Percentiles rank a stretch among this genome's conserved stretches.
phyloP scores from a whole-genome alignment of 2,797 vertebrate species.

The Kryptopterus vitreolus region DNA sequence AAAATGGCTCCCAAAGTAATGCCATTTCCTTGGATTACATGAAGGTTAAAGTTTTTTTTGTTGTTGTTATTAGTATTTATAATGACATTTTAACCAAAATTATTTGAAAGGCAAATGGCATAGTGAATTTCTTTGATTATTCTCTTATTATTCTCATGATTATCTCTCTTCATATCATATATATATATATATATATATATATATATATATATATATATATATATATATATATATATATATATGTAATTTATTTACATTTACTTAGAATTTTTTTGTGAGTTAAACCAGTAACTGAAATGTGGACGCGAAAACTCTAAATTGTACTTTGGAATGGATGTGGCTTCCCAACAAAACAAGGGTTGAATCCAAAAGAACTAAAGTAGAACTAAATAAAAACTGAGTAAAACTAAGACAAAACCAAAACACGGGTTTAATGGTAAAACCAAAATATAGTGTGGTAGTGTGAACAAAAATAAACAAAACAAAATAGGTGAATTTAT shows the following conservation, averaged over 20 bases:
- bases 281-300: neutral
- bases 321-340: neutral
- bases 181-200: too few relatives aligned
- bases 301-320: neutral
- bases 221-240: too few relatives aligned
- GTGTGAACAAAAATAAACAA: neutral
- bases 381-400: too few relatives aligned
- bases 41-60: neutral
- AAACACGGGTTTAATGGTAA: neutral
- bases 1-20: neutral
- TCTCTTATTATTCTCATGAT: too few relatives aligned
- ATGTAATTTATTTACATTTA: neutral
- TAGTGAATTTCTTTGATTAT: too few relatives aligned
- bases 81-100: too few relatives aligned
- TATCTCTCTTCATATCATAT: too few relatives aligned
- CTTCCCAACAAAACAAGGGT: neutral
- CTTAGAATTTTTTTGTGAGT: too few relatives aligned
- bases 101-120: too few relatives aligned
- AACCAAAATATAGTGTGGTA: neutral
- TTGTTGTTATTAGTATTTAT: neutral
- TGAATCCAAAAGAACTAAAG: neutral
- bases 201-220: neutral
- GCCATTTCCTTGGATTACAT: neutral
- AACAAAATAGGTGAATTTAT: neutral
- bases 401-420: neutral